Percentiles rank a stretch among this genome's conserved stretches.
These are phyloP conservation scores for Alloscopus bannaensis DNA, from an alignment of 2,888 invertebrate species.

Conservation along the genomic window DNA sequence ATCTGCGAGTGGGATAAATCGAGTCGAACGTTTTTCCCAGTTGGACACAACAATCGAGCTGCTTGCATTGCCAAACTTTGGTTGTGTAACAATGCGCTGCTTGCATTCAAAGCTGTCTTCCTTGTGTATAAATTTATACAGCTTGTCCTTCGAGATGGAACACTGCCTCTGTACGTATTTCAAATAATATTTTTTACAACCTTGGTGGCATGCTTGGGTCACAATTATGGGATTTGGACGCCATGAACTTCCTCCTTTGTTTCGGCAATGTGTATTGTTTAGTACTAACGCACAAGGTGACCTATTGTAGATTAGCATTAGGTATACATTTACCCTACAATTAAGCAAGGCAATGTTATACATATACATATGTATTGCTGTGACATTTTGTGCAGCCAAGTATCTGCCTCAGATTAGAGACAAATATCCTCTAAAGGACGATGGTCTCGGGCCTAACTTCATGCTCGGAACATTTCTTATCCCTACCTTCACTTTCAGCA, in stretches of 20 bases:
- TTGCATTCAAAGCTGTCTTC: not conserved
- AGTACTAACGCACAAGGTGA: not conserved
- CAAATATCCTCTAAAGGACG: slow-evolving; percentile 11
- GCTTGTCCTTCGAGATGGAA: not conserved
- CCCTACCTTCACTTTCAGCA: not conserved
- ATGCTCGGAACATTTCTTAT: not conserved
- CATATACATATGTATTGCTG: not conserved
- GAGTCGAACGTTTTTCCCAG: not conserved
- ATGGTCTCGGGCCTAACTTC: not conserved
- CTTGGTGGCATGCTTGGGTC: not conserved
- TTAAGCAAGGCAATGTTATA: not conserved
- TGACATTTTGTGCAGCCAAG: not conserved
- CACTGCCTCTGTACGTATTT: not conserved
- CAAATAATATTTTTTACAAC: not conserved
- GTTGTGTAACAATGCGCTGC: not conserved
- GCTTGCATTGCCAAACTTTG: not conserved
- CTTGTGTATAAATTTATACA: not conserved
- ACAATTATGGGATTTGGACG: not conserved
- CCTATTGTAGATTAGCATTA: too few species aligned
- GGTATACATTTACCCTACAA: not conserved
- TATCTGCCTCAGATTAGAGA: not conserved
- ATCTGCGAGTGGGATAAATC: not conserved
- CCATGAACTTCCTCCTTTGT: not conserved
- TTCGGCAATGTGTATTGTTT: not conserved
- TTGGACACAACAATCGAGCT: not conserved